These are phyloP conservation scores for Baccha elongata DNA, from an alignment of 2,888 invertebrate genomes.

Conservation along the genomic window DNA sequence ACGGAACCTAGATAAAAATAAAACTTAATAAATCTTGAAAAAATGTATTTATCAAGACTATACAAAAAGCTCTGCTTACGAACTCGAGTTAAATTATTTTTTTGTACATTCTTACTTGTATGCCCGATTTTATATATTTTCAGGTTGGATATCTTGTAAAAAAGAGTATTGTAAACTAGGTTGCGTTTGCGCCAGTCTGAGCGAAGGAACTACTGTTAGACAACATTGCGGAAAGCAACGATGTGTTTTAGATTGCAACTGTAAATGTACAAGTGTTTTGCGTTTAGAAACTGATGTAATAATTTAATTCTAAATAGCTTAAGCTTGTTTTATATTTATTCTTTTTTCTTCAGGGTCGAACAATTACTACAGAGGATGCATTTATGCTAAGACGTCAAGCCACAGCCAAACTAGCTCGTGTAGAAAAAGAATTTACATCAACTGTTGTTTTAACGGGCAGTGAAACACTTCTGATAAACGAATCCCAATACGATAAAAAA, in stretches of 20 bases:
- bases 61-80: too few species aligned
- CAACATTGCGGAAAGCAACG: slow-evolving; percentile 86
- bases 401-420: slow-evolving; percentile 85
- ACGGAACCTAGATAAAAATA: too few species aligned
- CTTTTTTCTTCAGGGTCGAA: slow-evolving; percentile 77
- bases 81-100: background rate
- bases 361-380: slow-evolving; percentile 80
- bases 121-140: too few species aligned
- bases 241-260: slow-evolving; percentile 82
- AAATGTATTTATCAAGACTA: too few species aligned
- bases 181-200: slow-evolving; percentile 86
- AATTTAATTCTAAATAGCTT: too few species aligned
- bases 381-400: slow-evolving; percentile 81
- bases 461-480: slow-evolving; percentile 86
- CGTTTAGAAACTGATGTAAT: slow-evolving; percentile 80
- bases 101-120: too few species aligned
- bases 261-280: slow-evolving; percentile 78
- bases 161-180: slow-evolving; percentile 86
- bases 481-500: slow-evolving; percentile 82
- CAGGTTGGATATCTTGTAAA: slow-evolving; percentile 80
- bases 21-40: too few species aligned
- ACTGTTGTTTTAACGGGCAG: slow-evolving; percentile 87
- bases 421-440: slow-evolving; percentile 88
- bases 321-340: background rate
- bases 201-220: slow-evolving; percentile 82